These are phyloP conservation scores for Heliornis fulica DNA, from an alignment of 2,113 vertebrate species.

Conservation along the genomic window DNA sequence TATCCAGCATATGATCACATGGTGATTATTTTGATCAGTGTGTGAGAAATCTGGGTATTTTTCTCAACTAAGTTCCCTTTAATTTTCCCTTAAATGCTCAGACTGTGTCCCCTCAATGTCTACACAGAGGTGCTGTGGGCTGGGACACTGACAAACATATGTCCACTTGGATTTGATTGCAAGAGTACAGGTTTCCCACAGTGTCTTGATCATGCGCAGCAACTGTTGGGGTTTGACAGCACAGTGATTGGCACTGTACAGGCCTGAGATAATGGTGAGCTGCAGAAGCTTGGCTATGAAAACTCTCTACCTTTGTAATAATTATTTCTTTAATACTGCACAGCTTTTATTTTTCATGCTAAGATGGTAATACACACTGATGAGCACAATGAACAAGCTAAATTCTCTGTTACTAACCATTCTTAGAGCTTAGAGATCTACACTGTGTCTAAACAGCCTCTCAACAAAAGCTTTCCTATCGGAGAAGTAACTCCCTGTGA, in stretches of 20 bases:
- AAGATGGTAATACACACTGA: background rate
- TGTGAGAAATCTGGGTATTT: background rate
- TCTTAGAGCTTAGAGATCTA: background rate
- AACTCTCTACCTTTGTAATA: background rate
- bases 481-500: slow-evolving; percentile 1
- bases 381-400: slow-evolving; percentile 6
- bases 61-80: background rate
- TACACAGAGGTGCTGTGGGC: too few species aligned
- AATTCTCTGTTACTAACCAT: background rate
- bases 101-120: too few species aligned
- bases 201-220: background rate
- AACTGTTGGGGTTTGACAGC: background rate
- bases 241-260: background rate
- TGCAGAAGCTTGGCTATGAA: background rate
- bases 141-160: background rate
- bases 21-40: background rate
- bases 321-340: background rate
- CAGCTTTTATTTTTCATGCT: background rate
- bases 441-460: background rate
- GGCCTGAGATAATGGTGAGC: background rate
- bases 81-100: background rate
- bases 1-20: background rate
- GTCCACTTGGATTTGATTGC: background rate
- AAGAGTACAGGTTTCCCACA: background rate
- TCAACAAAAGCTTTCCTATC: slow-evolving; percentile 37